These are phyloP conservation scores for Bombus huntii DNA, from an alignment of 1,140 invertebrate species.

Conservation along the genomic window DNA sequence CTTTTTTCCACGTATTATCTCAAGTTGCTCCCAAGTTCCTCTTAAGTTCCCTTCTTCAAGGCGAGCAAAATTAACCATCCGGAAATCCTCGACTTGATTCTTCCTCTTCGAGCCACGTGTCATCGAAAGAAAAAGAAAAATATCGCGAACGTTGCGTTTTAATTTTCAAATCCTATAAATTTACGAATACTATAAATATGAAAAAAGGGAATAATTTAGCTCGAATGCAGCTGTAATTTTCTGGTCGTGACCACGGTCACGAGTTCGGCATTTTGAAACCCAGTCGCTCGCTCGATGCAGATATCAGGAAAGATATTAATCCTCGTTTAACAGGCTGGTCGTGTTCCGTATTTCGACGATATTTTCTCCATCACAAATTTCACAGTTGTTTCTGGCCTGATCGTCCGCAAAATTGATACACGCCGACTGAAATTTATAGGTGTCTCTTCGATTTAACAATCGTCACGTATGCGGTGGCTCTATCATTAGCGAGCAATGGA, in stretches of 20 bases:
- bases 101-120: too few relatives aligned
- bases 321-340: too few relatives aligned
- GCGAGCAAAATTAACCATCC: neutral
- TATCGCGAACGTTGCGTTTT: neutral
- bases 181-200: neutral
- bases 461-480: conserved; percentile 77
- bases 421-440: conserved; percentile 40
- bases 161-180: neutral
- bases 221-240: conserved; percentile 12
- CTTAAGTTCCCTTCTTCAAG: too few relatives aligned
- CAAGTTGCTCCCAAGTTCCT: neutral
- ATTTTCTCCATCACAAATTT: neutral
- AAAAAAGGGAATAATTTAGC: neutral
- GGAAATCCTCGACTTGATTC: too few relatives aligned
- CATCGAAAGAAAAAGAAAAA: neutral
- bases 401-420: conserved; percentile 30
- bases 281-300: too few relatives aligned
- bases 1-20: neutral
- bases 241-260: neutral
- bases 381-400: neutral
- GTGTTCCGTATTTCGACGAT: neutral
- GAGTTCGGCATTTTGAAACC: neutral
- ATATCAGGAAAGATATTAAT: neutral
- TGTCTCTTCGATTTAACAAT: conserved; percentile 66
- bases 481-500: conserved; percentile 76